Percentiles rank a stretch among this genome's conserved stretches.
Conservation (phyloP, 2,797 vertebrate genomes). For the Limosa lapponica region DNA sequence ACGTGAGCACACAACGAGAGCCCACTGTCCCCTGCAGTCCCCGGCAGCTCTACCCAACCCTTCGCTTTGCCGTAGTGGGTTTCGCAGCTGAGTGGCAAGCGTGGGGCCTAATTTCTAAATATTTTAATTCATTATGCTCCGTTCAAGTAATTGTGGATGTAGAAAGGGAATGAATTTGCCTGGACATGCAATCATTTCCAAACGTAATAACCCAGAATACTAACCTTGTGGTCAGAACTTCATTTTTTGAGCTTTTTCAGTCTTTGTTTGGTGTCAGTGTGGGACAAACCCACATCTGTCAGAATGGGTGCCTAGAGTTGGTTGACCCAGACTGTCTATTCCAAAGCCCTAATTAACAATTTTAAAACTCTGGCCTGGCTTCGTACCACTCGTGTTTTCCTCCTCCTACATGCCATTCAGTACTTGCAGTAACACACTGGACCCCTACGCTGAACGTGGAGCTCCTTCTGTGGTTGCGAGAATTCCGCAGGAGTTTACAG, state of each 20-base stretch:
- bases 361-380: not conserved
- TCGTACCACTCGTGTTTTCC: not conserved
- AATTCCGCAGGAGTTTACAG: not conserved
- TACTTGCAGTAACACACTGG: not conserved
- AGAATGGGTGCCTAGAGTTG: not conserved
- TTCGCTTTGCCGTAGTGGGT: not conserved
- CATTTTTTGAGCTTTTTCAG: slow-evolving; percentile 6
- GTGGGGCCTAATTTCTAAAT: not conserved
- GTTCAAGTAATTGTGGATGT: not conserved
- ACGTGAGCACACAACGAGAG: accelerated
- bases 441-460: accelerated
- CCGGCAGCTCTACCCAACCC: not conserved
- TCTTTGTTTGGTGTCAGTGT: not conserved
- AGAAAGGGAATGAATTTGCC: slow-evolving; percentile 10
- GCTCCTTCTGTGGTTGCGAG: not conserved
- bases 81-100: not conserved
- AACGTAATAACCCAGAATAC: not conserved
- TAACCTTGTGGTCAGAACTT: slow-evolving; percentile 33
- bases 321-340: slow-evolving; percentile 43
- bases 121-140: not conserved
- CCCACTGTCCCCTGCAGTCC: accelerated
- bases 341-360: slow-evolving; percentile 32
- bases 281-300: slow-evolving; percentile 24
- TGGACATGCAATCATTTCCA: slow-evolving; percentile 28
- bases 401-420: not conserved